A percentile compares a stretch with the other conserved stretches of the same genome.
phyloP scores from a whole-genome alignment of 53 echinoderm and acorn worm genomes.

The Zoroaster sp. region DNA sequence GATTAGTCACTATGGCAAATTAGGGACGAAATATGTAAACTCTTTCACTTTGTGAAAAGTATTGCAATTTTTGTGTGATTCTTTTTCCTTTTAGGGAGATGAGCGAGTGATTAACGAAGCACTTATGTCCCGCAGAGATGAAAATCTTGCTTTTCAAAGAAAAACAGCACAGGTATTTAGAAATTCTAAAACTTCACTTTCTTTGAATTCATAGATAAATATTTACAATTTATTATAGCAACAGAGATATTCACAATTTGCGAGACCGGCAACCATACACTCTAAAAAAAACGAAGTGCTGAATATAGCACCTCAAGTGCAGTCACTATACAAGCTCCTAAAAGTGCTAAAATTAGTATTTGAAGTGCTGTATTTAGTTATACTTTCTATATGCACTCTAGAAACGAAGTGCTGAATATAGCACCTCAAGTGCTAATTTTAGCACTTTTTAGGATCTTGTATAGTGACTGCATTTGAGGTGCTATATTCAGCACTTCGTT shows the following conservation, averaged over 20 bases:
- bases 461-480: background rate
- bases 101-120: constrained; percentile 82
- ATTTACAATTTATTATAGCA: background rate
- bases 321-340: too few relatives aligned
- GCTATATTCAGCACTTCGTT: background rate
- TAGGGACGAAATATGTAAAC: too few relatives aligned
- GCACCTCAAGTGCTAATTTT: background rate
- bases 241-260: background rate
- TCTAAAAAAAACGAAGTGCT: background rate
- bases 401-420: background rate
- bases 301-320: too few relatives aligned
- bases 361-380: too few relatives aligned
- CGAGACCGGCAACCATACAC: background rate
- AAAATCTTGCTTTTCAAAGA: constrained; percentile 77
- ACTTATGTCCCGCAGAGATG: constrained; percentile 53
- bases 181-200: background rate
- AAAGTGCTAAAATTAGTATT: too few relatives aligned
- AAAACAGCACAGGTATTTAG: constrained; percentile 88
- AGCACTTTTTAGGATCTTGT: background rate
- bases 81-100: constrained; percentile 69
- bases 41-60: background rate
- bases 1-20: too few relatives aligned
- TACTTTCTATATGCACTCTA: too few relatives aligned
- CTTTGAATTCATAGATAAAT: background rate
- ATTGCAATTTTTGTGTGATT: background rate